Evolutionary conservation across 1,140 invertebrate genomes (phyloP).

Genomic region (Drosophila lacertosa): DNA sequence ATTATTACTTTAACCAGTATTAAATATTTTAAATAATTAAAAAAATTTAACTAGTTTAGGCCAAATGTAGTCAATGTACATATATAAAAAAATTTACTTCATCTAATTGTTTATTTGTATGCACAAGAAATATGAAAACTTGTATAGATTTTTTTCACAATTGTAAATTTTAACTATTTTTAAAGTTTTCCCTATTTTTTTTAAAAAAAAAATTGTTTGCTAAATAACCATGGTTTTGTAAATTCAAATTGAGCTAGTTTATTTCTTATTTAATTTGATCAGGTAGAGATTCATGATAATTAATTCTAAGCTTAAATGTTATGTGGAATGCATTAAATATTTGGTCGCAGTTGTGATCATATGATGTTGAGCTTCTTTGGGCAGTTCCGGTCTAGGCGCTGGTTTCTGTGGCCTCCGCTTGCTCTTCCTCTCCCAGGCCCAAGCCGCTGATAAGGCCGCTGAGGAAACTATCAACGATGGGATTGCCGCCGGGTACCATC

Average conservation of each 20-base stretch:
- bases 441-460: constrained; percentile 72
- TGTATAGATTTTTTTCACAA: too few relatives aligned
- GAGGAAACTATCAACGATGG: constrained; percentile 71
- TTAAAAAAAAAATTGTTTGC: background rate
- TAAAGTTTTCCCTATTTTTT: background rate
- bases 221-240: background rate
- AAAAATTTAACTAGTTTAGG: too few relatives aligned
- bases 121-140: too few relatives aligned
- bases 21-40: too few relatives aligned
- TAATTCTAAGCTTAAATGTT: constrained; percentile 31
- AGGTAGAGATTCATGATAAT: constrained; percentile 28
- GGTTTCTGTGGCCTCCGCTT: constrained; percentile 1
- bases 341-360: constrained; percentile 36
- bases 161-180: too few relatives aligned
- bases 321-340: constrained; percentile 62
- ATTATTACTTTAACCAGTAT: too few relatives aligned
- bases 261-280: constrained; percentile 44
- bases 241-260: constrained; percentile 25
- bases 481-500: constrained; percentile 57
- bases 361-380: constrained; percentile 40
- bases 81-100: too few relatives aligned
- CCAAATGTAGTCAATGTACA: too few relatives aligned
- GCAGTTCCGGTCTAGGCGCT: constrained; percentile 27
- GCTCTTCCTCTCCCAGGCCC: constrained; percentile 59
- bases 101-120: too few relatives aligned